Evolutionary conservation across 2,888 invertebrate genomes (phyloP), one percentile per base, ranked within the genome.

Genomic region (Lepidocyrtoides sp.): DNA sequence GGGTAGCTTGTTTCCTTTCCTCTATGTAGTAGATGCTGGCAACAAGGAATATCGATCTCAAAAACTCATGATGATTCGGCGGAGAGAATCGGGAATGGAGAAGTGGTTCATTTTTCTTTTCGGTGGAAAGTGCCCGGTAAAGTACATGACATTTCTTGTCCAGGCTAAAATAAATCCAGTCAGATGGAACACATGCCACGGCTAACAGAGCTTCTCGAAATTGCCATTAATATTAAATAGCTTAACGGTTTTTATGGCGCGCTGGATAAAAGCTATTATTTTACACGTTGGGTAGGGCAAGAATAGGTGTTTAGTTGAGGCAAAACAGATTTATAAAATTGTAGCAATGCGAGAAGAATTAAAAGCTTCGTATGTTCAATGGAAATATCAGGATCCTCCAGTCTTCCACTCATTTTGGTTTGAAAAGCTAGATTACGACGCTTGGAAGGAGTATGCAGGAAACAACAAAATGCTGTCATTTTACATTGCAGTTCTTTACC

Each of bases 381-480:
- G 92, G 92, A 32, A 81, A 0, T 92, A 90, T 41, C 83, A 92
- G 51, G 32, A 88, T 4, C 92, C 92, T n/a, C 79, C 79, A 10
- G 32, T 32, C 1, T 92, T 91, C 32, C 60, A 79, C 1, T 57
- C 90, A 10, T 91, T 77, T 26, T 92, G 87, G 90, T 92, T 91
- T 29, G 92, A 92, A 77, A 60, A 91, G n/a, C 23, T 91, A 4
- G 91, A 92, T 51, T 86, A 85, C 36, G 63, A 81, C 26, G 75
- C 29, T 14, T 92, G 91, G 91, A 92, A 89, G 54, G 41, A 89
- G 3, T 92, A 60, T 20, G 83, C 82, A 4, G 79, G 69, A 94
- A 97, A 98, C 94, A 98, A 99, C 95, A 99, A 99, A 99, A 98
- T 98, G 91, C 97, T 97, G 95, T 98, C 98, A 83, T 98, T 99